Percentiles rank a stretch among this genome's conserved stretches.
Evolutionary conservation across 2,888 invertebrate genomes (phyloP).

Genomic region (Deilephila porcellus): DNA sequence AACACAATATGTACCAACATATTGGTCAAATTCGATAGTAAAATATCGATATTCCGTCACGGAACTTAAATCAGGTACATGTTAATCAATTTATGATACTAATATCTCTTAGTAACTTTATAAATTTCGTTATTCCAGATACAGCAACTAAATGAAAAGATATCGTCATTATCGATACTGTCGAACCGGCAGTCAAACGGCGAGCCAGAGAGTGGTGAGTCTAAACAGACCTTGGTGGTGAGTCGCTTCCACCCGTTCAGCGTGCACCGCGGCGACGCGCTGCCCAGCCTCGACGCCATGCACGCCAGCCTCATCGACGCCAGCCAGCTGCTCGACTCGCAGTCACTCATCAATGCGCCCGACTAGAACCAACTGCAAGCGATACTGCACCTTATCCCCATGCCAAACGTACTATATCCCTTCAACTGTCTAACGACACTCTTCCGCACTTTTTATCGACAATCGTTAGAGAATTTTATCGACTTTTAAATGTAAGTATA

Average conservation of each 20-base stretch:
- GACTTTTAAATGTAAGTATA: neutral
- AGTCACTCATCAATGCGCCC: constrained; percentile 49
- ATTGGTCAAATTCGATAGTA: too few species aligned
- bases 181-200: constrained; percentile 61
- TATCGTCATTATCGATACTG: constrained; percentile 67
- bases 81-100: too few species aligned
- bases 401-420: neutral
- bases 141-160: constrained; percentile 67
- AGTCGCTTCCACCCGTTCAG: constrained; percentile 80
- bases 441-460: neutral
- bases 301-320: constrained; percentile 86
- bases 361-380: neutral
- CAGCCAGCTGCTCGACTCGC: constrained; percentile 87
- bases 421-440: neutral
- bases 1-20: too few species aligned
- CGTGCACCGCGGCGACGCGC: constrained; percentile 47
- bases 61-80: too few species aligned
- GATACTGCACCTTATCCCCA: constrained; percentile 1
- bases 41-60: too few species aligned
- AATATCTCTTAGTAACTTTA: neutral
- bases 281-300: constrained; percentile 64
- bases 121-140: constrained; percentile 58
- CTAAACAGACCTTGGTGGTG: constrained; percentile 48
- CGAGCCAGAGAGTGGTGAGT: constrained; percentile 26
- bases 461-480: neutral